Evolutionary conservation across 92 coral and sea anemone genomes (phyloP), one percentile per base, ranked within the genome.

Genomic region (Epizoanthus rinbou): DNA sequence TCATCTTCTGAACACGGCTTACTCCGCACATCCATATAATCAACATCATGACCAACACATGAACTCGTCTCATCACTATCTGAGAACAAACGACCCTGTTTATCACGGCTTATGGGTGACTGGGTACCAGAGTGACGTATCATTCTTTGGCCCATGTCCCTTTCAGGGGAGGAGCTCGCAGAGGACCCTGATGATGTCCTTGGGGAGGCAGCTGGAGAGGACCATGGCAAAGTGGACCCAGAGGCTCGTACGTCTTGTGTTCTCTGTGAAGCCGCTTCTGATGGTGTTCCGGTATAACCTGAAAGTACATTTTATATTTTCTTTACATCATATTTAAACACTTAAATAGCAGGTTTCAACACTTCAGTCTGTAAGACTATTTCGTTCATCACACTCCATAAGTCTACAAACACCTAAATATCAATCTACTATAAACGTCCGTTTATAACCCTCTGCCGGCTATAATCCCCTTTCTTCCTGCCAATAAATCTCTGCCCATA

Each of bases 171-270:
- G 69, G 82, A 69, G 72, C 58, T 78, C 39, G 25, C 16, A 78
- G 59, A 78, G 69, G 71, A 41, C 16, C 33, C 58, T n/a, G 82
- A 37, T 31, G 82, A 78, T 37, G 57, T 43, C 58, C 35, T 62
- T 39, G 82, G 54, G 23, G 58, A 78, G 22, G 71, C 31, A 11
- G 82, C 6, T 19, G 82, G 82, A 21, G 82, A 78, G 23, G 82
- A 78, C 37, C 71, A 22, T 25, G 82, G 82, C 64, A 78, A 78
- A n/a, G 82, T 78, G 41, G 82, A 78, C 70, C 72, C 82, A 1
- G 82, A 78, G 18, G 39, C 57, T 39, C 60, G 82, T 9, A 78
- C 22, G 11, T 39, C 71, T 14, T 19, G 57, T 4, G 82, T 60
- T 11, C 64, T n/a, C 47, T 59, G 58, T 14, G 4, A 11, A n/a